These are phyloP conservation scores for Choristoneura rosaceana DNA, from an alignment of 2,888 invertebrate genomes.

Conservation along the genomic window DNA sequence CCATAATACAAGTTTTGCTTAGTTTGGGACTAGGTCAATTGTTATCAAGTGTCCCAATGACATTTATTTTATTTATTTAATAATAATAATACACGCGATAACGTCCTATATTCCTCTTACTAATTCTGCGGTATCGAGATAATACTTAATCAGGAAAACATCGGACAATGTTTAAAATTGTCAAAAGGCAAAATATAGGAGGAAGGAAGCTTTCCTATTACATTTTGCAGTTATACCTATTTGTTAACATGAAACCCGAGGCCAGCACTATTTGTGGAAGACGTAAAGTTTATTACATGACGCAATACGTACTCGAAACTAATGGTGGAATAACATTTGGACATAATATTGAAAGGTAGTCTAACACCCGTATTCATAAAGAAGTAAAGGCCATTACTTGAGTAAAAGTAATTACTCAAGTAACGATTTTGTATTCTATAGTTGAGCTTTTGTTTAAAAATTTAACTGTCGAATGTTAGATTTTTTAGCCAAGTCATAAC, in stretches of 20 bases:
- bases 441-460: no score
- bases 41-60: no score
- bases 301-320: constrained; percentile 40
- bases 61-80: no score
- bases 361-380: no score
- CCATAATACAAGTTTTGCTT: no score
- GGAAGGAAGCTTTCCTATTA: constrained; percentile 16
- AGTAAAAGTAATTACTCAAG: no score
- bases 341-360: background rate
- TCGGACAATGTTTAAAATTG: background rate
- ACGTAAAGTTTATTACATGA: constrained; percentile 52
- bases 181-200: background rate
- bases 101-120: background rate
- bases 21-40: no score
- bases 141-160: background rate
- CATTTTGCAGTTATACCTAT: background rate
- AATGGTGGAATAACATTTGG: constrained; percentile 2
- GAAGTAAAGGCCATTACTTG: no score
- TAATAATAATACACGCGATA: no score
- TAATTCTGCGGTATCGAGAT: background rate
- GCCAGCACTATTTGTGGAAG: constrained; percentile 49
- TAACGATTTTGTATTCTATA: no score
- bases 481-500: no score
- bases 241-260: constrained; percentile 21
- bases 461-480: no score